Percentiles rank a stretch among this genome's conserved stretches.
Conservation (phyloP, 1,140 invertebrate genomes). For the Drosophila orena region DNA sequence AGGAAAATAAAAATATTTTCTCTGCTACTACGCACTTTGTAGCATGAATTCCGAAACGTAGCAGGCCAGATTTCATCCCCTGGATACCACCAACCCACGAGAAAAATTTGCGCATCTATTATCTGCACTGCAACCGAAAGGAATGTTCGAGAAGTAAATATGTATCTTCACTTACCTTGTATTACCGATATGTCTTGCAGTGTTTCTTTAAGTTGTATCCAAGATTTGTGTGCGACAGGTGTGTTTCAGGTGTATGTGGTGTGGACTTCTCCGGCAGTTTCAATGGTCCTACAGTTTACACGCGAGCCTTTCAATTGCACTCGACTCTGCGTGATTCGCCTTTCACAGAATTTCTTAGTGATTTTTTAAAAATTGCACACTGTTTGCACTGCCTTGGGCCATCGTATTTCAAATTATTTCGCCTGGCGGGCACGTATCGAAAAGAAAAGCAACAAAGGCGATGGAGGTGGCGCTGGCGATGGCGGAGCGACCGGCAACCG, state of each 20-base stretch:
- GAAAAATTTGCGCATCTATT: slow-evolving; percentile 17
- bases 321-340: slow-evolving; percentile 11
- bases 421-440: slow-evolving; percentile 15
- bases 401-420: slow-evolving; percentile 18
- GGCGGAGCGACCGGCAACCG: slow-evolving; percentile 43
- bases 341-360: slow-evolving; percentile 38
- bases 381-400: slow-evolving; percentile 39
- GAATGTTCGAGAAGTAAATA: slow-evolving; percentile 4
- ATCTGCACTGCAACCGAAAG: neutral
- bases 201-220: slow-evolving; percentile 11
- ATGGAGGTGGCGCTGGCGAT: neutral
- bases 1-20: neutral
- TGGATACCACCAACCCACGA: neutral
- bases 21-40: slow-evolving; percentile 29
- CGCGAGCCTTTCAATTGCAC: slow-evolving; percentile 18
- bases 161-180: slow-evolving; percentile 21
- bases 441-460: neutral
- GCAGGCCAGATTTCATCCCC: slow-evolving; percentile 22
- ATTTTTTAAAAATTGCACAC: slow-evolving; percentile 34
- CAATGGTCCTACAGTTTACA: neutral
- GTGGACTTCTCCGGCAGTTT: neutral
- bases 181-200: neutral
- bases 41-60: slow-evolving; percentile 15
- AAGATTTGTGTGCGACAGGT: slow-evolving; percentile 2
- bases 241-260: neutral